phyloP scores from a whole-genome alignment of 2,113 vertebrate genomes.

The Tragelaphus strepsiceros region DNA sequence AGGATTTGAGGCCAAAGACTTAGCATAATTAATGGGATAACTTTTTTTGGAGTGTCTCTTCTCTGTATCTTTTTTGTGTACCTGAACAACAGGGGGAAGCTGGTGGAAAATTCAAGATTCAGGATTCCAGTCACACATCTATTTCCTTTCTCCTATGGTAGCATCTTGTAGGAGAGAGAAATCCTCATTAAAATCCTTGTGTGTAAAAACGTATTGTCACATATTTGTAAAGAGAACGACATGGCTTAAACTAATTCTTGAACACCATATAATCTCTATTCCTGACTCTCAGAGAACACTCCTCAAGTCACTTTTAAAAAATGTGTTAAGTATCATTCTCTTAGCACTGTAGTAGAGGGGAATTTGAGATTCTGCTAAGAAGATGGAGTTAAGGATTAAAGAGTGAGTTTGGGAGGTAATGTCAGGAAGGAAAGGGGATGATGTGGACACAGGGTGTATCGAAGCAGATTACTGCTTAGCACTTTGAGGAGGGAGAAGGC shows the following conservation, averaged over 20 bases:
- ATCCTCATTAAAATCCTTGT: not conserved
- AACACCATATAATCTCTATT: not conserved
- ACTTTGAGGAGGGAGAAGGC: not conserved
- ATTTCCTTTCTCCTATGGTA: not conserved
- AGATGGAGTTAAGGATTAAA: not conserved
- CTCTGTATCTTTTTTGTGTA: not conserved
- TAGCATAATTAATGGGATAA: not conserved
- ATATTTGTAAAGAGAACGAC: not conserved
- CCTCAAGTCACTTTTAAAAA: not conserved
- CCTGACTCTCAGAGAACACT: not conserved
- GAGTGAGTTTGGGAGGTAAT: not conserved
- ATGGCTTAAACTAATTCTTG: not conserved
- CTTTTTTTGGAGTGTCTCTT: not conserved
- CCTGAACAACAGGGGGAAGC: not conserved
- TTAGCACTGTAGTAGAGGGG: not conserved
- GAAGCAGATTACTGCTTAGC: not conserved
- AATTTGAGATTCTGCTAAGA: not conserved
- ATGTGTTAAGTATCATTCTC: not conserved
- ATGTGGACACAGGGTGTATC: fast-evolving
- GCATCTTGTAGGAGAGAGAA: not conserved
- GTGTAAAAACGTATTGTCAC: not conserved
- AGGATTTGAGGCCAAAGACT: not conserved
- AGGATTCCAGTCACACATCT: not conserved
- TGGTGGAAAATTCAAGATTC: not conserved
- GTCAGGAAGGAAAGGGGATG: not conserved